Base-by-base conservation (phyloP, 2,888 invertebrate species). In the Oscheius sp. region DNA sequence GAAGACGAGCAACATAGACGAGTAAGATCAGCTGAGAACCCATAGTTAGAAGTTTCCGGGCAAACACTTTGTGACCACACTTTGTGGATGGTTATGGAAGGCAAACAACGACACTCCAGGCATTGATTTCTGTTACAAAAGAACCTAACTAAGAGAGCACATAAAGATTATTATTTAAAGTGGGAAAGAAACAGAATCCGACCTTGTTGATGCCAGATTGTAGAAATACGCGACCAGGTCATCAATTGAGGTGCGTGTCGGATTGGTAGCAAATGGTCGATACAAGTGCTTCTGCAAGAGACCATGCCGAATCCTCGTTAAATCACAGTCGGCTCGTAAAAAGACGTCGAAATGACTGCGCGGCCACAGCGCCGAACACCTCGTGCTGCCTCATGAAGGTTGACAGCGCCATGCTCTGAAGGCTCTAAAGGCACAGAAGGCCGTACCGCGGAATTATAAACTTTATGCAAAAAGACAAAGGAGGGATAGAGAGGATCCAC, bases 261-360 rank as follows among this genome's bases (percentile, higher is more conserved):
- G 45, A 58, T 23, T 18, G 63, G 63, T 46, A 63, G 46, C 63
- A 46, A 64, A 69, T 69, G 69, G 69, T 69, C 56, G 55, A 69
- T 69, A 55, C 23, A 69, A 55, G 55, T 43, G 43, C 69, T 69
- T 56, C 69, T 52, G 43, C 69, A 69, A 55, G 55, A 55, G 43
- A 69, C 69, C 69, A 35, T 55, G 55, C 55, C 55, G 56, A 69
- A 56, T 69, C 69, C 55, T 69, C 69, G 69, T 69, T 69, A 69
- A 69, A 69, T 69, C 69, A 69, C 69, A 56, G 69, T 69, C 69
- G 69, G 55, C 29, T 69, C 69, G 69, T 69, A 69, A 69, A 69
- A 69, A 69, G 69, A 69, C 69, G 69, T 29, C 41, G 69, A 69
- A 69, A 69, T 56, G 69, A 69, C 69, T 56, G 69, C 56, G 69